Conservation (phyloP, 2,797 vertebrate genomes). For the Passerculus sandwichensis region DNA sequence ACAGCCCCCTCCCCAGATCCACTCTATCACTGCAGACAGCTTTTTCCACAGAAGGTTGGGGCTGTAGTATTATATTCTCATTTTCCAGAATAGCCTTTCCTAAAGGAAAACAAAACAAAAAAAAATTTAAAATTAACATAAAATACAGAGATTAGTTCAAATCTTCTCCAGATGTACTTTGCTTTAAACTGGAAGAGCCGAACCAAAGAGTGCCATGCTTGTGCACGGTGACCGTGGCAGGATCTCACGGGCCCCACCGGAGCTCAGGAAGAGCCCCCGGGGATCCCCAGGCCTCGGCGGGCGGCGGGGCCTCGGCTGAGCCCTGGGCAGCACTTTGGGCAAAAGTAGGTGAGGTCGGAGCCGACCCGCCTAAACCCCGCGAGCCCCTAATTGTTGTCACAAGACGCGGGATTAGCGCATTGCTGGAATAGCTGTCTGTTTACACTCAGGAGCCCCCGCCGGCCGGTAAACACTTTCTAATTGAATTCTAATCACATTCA, state of each 20-base stretch:
- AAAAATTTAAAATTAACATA: not conserved
- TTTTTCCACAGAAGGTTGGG: not conserved
- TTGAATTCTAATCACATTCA: constrained; percentile 98
- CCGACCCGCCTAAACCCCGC: constrained; percentile 83
- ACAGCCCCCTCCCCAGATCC: not conserved
- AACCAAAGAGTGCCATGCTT: not conserved
- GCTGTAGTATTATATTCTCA: not conserved
- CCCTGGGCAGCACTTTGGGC: constrained; percentile 7
- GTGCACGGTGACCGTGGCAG: not conserved
- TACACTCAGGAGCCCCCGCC: constrained; percentile 85
- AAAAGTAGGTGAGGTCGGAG: constrained; percentile 83
- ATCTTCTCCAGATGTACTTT: not conserved
- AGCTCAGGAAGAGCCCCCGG: not conserved
- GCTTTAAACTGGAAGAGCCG: not conserved
- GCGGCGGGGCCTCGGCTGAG: not conserved
- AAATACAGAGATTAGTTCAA: not conserved
- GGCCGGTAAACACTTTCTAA: constrained; percentile 97
- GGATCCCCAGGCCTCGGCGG: too few species aligned
- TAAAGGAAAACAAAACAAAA: not conserved
- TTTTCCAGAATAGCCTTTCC: not conserved
- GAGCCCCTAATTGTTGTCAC: constrained; percentile 97
- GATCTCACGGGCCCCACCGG: not conserved
- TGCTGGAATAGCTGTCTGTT: constrained; percentile 99
- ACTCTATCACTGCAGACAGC: not conserved
- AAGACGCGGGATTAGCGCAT: constrained; percentile 99